phyloP scores from a whole-genome alignment of 1,140 invertebrate species.

The Anthonomus grandis region DNA sequence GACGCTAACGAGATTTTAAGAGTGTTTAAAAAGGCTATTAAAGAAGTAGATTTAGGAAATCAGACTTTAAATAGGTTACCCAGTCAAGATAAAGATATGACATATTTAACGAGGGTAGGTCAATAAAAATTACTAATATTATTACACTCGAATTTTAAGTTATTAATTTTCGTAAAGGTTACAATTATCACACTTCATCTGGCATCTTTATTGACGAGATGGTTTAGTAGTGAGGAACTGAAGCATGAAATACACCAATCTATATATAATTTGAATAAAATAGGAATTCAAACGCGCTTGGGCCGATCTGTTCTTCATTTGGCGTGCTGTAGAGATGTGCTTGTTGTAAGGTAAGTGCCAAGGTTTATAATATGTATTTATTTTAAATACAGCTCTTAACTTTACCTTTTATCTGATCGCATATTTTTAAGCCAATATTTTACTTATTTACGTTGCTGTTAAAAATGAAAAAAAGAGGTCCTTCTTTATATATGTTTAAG shows the following conservation, averaged over 20 bases:
- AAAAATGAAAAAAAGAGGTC: too few species aligned
- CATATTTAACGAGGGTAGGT: constrained; percentile 65
- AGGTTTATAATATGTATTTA: too few species aligned
- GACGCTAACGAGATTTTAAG: constrained; percentile 76
- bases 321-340: constrained; percentile 60
- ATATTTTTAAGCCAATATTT: neutral
- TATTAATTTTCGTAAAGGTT: constrained; percentile 48
- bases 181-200: constrained; percentile 84
- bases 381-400: neutral
- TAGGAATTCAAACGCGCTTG: constrained; percentile 64
- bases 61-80: constrained; percentile 55
- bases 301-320: constrained; percentile 80
- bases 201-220: constrained; percentile 68
- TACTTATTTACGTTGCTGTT: too few species aligned
- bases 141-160: too few species aligned
- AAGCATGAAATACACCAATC: constrained; percentile 58
- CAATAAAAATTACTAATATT: neutral
- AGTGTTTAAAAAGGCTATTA: constrained; percentile 77
- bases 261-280: constrained; percentile 72
- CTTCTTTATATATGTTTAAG: too few species aligned
- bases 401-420: neutral
- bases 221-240: constrained; percentile 53
- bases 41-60: constrained; percentile 60
- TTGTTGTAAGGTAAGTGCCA: constrained; percentile 54
- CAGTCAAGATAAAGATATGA: constrained; percentile 67